Evolutionary conservation across 2,888 invertebrate genomes (phyloP).

Genomic region (Nephrotoma appendiculata): DNA sequence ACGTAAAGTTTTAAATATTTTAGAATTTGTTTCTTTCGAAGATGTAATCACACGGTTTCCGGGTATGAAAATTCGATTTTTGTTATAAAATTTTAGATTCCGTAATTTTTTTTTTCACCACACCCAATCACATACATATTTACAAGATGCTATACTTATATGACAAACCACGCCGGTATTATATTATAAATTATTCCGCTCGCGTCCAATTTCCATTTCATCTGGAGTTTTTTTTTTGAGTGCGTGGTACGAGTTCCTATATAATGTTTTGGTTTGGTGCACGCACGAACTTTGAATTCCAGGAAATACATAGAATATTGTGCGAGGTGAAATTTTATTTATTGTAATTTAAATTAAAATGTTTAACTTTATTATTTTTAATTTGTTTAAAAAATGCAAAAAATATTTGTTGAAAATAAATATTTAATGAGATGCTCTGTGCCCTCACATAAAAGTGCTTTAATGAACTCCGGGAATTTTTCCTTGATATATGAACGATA

Average conservation of each 20-base stretch:
- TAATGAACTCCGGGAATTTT: too few species aligned
- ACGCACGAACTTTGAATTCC: neutral
- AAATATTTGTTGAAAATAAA: neutral
- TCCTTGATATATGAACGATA: too few species aligned
- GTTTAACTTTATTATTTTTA: neutral
- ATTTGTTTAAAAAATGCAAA: neutral
- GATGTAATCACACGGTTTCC: neutral
- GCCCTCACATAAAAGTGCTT: too few species aligned
- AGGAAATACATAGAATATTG: neutral
- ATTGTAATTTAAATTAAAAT: neutral
- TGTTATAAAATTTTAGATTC: neutral
- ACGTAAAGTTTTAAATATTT: neutral
- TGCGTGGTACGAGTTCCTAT: neutral
- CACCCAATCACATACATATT: neutral
- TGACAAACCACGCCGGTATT: neutral
- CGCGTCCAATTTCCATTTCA: neutral
- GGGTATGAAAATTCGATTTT: neutral
- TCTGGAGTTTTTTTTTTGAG: neutral
- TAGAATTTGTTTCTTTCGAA: neutral
- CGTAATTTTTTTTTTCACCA: neutral
- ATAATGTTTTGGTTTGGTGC: neutral
- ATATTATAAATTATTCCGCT: neutral
- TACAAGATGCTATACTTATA: neutral
- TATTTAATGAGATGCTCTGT: too few species aligned
- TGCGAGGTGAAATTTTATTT: neutral